Base-by-base conservation (phyloP, 2,113 vertebrate genomes). In the Zapus hudsonius region DNA sequence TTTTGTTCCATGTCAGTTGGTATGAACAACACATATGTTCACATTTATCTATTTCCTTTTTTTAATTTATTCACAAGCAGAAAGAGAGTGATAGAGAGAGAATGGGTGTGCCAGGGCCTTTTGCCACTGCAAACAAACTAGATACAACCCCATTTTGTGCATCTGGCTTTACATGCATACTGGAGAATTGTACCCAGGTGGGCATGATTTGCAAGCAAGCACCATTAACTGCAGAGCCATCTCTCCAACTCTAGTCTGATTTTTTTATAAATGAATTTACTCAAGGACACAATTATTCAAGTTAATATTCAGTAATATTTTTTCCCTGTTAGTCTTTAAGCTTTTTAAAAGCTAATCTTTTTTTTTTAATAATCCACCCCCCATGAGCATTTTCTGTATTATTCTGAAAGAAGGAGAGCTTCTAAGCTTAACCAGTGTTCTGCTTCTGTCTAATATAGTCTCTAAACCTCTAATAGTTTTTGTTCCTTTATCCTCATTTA, bases 201-300 rank as follows among this genome's bases (percentile, higher is more conserved):
- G 16, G 52, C 52, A 52, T 10, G 52, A 10, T 52, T 52, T 52
- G 52, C 52, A 10, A 52, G 52, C 52, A 52, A 52, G 52, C 52
- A 52, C 52, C 52, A 15, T 52, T 52, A 52, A 52, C 52, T 52
- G 52, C 52, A 15, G 52, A 7, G 11, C 52, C 52, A 52, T 52
- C 52, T 10, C 52, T 52, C 52, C 52, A 52, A 52, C 52, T 15
- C 52, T 52, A 10, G 16, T 52, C 52, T 52, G 16, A 52, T 52
- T 52, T 52, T 52, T 52, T n/a, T n/a, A n/a, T n/a, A n/a, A n/a
- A 52, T 12, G 74, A 5, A 23, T 61, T n/a, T 57, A 59, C 4
- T 72, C n/a, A 90, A 93, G n/a, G 4, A 67, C 52, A 92, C 25
- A 75, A 20, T 40, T 81, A 36, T 70, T 90, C 27, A 78, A 72